A percentile compares a stretch with the other conserved stretches of the same genome.
Conservation (phyloP, 2,888 invertebrate genomes). For the Dynastes hyllus region DNA sequence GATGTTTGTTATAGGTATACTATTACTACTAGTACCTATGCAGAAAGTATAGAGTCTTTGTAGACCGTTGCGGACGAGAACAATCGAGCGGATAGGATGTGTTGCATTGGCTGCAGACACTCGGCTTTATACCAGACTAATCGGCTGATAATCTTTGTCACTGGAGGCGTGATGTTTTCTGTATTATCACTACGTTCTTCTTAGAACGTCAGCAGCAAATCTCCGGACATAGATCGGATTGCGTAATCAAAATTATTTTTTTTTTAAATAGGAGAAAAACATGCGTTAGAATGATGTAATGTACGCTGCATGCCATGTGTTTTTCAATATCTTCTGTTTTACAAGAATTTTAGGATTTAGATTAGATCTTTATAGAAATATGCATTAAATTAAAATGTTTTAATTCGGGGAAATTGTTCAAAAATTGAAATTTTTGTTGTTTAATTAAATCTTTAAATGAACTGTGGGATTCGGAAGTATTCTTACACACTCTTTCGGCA, state of each 20-base stretch:
- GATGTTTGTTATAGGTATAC: neutral
- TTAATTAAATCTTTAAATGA: too few species aligned
- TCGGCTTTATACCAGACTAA: conserved; percentile 33
- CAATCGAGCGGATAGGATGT: conserved; percentile 4
- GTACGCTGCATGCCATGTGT: neutral
- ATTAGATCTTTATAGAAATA: too few species aligned
- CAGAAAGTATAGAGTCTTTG: neutral
- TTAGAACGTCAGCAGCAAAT: conserved; percentile 31
- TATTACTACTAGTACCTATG: neutral
- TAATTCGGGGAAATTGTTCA: too few species aligned
- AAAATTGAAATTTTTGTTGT: too few species aligned
- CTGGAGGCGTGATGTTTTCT: conserved; percentile 33
- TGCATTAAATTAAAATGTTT: too few species aligned
- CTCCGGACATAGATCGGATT: conserved; percentile 21
- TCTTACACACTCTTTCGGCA: too few species aligned
- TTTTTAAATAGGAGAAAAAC: conserved; percentile 3
- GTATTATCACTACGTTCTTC: conserved; percentile 26
- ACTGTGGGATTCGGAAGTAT: too few species aligned
- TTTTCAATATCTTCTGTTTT: too few species aligned
- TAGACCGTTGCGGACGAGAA: neutral
- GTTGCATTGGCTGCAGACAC: conserved; percentile 22
- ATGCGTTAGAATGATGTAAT: neutral
- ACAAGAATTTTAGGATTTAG: too few species aligned
- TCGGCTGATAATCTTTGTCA: conserved; percentile 35
- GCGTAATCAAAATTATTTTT: conserved; percentile 30